Conservation (phyloP, 2,888 invertebrate species). For the Gonocerus acuteangulatus region DNA sequence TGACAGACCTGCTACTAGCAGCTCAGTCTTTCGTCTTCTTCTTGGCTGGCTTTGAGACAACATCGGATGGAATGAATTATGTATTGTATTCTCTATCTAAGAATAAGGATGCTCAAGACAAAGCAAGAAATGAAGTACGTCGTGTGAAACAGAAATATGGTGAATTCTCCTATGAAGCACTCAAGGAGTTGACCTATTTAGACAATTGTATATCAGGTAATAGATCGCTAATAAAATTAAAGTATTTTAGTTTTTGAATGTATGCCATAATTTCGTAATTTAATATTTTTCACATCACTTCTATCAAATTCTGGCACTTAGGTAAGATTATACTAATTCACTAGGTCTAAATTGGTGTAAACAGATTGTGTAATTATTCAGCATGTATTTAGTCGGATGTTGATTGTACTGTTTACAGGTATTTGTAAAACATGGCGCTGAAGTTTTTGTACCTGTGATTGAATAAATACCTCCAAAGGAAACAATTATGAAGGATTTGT, state of each 20-base stretch:
- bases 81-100: conserved; percentile 21
- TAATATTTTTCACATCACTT: too few species aligned
- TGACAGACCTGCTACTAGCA: conserved; percentile 28
- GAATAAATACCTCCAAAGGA: too few species aligned
- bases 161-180: conserved; percentile 27
- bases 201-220: conserved; percentile 30
- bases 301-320: too few species aligned
- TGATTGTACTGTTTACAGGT: too few species aligned
- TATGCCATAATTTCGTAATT: too few species aligned
- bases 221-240: not conserved
- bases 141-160: conserved; percentile 24
- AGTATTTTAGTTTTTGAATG: not conserved
- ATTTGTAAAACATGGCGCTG: too few species aligned
- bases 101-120: conserved; percentile 24
- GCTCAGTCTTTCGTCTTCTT: conserved; percentile 34
- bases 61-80: conserved; percentile 28
- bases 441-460: too few species aligned
- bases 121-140: conserved; percentile 27
- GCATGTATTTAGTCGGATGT: too few species aligned
- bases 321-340: too few species aligned
- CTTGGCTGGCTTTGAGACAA: conserved; percentile 33
- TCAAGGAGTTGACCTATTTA: conserved; percentile 31
- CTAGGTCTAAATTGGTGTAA: too few species aligned
- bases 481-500: too few species aligned
- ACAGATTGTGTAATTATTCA: too few species aligned